Percentiles rank a stretch among this genome's conserved stretches.
phyloP scores from a whole-genome alignment of 2,113 vertebrate genomes.

The Ictalurus punctatus region DNA sequence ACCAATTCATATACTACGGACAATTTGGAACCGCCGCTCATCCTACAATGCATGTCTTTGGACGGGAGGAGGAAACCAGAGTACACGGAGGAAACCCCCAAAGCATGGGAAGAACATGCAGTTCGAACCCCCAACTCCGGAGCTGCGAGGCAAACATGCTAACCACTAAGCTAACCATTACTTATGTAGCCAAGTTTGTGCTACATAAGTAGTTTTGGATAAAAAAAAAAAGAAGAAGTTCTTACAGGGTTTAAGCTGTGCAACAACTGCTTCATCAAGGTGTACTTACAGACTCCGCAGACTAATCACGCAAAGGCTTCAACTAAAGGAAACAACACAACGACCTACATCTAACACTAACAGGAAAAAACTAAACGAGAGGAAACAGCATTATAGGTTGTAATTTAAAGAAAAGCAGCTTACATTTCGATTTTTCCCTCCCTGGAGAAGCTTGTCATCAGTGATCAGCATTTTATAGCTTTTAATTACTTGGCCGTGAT shows the following conservation, averaged over 20 bases:
- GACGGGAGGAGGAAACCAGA: too few species aligned
- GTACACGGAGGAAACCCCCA: too few species aligned
- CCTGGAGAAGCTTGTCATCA: background rate
- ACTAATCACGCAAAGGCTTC: background rate
- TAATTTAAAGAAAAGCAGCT: conserved; percentile 6
- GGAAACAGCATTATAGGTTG: background rate
- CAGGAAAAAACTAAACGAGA: background rate
- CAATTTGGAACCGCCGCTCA: too few species aligned
- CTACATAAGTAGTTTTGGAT: too few species aligned
- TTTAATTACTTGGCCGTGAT: conserved; percentile 22
- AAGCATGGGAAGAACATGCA: too few species aligned
- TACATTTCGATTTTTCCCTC: background rate
- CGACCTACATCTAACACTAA: background rate
- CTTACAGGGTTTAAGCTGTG: background rate
- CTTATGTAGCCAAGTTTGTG: too few species aligned
- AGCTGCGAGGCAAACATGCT: too few species aligned
- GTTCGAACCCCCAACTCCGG: too few species aligned
- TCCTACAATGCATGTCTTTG: too few species aligned
- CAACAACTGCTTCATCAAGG: background rate
- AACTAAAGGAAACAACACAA: background rate
- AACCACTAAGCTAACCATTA: too few species aligned
- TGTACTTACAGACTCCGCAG: background rate
- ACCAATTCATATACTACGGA: too few species aligned
- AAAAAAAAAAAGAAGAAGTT: too few species aligned
- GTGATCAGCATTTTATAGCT: conserved; percentile 19